A percentile compares a stretch with the other conserved stretches of the same genome.
Conservation (phyloP, 2,797 vertebrate species). For the Cheirogaleus major region DNA sequence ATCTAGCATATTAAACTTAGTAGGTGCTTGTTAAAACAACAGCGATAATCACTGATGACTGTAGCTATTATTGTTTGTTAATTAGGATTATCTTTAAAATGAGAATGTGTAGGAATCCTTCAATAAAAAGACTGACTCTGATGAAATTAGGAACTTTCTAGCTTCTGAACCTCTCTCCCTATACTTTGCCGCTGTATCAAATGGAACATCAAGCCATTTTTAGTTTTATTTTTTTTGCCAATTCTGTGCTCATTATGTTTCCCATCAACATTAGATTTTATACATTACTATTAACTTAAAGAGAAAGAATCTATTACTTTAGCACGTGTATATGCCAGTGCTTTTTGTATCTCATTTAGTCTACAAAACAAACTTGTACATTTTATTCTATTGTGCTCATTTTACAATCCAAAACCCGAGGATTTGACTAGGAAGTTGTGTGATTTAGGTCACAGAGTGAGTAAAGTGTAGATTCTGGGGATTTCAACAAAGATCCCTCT, state of each 20-base stretch:
- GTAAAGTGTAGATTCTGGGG: neutral
- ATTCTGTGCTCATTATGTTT: neutral
- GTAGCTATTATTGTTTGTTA: neutral
- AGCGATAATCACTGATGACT: neutral
- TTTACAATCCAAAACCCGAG: neutral
- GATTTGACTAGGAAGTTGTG: neutral
- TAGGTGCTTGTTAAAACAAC: neutral
- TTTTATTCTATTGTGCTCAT: too few relatives aligned
- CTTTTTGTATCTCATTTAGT: neutral
- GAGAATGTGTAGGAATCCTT: neutral
- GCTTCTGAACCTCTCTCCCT: neutral
- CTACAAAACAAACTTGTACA: neutral
- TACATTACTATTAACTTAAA: neutral
- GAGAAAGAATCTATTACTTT: neutral
- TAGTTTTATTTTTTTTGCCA: neutral
- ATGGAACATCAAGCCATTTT: neutral
- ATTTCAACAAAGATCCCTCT: neutral
- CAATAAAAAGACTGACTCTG: fast-evolving
- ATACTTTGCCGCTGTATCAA: neutral
- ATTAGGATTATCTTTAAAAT: neutral
- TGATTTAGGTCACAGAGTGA: too few relatives aligned
- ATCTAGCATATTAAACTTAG: neutral
- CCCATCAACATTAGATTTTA: neutral
- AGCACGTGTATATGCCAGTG: neutral
- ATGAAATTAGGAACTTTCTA: neutral